Evolutionary conservation across 2,797 vertebrate genomes (phyloP), one percentile per base, ranked within the genome.

Genomic region (Amblyopsis hoosieri): DNA sequence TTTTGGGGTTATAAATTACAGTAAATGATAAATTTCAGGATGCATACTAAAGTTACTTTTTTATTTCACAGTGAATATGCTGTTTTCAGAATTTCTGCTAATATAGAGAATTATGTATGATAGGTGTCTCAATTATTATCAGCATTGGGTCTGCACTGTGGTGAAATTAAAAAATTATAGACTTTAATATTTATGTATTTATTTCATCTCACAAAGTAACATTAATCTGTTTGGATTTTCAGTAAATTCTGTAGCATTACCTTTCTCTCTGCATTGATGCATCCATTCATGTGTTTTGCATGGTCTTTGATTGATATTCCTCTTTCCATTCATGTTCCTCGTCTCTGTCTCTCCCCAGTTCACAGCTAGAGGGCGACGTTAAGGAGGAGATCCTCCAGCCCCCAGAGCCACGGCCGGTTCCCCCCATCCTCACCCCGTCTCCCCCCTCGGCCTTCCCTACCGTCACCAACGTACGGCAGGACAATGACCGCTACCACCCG

Each of bases 341-440:
- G 0, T 45, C 4, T 33, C n/a, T 52, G 47, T 82, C 69, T 62
- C 0, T 54, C 12, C 70, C 1, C 76, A 97, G 97, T 85, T 92
- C 95, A 81, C 96, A 97, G 90, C 90, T 90, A 37, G 97, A 98
- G 90, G 95, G 96, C 7, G 96, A 98, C 0, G 94, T 95, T 42
- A 97, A 96, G 79, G 97, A 99, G 90, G 97, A 99, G 92, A 99
- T 99, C 60, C 87, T 99, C 33, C 97, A 99, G 89, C 96, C 97
- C 53, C 97, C 97, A 0, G 96, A 99, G 83, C 96, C 97, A 67
- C 97, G 93, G 64, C 97, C 97, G 0, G 97, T 99, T 0, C 97
- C 97, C 1, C 97, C 97, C 14, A 98, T 99, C 78, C 91, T 99
- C 76, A 98, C 97, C 2, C 97, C 97, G 0, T 99, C 97, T 47